These are phyloP conservation scores for Phymastichus coffea DNA, from an alignment of 1,140 invertebrate genomes.

Conservation along the genomic window DNA sequence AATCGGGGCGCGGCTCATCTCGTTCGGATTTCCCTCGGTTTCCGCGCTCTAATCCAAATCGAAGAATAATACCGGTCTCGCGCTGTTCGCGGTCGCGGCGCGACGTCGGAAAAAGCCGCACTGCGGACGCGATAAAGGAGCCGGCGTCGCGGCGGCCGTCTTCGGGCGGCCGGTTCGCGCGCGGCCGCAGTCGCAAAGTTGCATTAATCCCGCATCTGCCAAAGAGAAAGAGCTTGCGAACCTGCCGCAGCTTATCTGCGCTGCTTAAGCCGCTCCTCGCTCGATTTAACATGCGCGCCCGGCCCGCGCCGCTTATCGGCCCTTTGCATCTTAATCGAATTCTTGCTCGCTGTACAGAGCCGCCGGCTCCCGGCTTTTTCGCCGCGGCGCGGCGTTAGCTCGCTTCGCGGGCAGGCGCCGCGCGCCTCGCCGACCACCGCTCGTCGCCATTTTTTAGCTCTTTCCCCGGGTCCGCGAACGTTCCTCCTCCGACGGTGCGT, in stretches of 20 bases:
- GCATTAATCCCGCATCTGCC: constrained; percentile 14
- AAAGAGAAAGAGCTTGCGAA: neutral
- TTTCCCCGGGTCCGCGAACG: too few relatives aligned
- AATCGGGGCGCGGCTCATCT: neutral
- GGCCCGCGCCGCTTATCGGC: constrained; percentile 9
- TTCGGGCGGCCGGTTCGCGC: neutral
- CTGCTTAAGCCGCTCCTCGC: constrained; percentile 10
- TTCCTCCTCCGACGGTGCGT: too few relatives aligned
- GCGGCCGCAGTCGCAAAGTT: neutral
- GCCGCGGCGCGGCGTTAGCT: neutral
- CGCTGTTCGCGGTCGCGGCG: neutral
- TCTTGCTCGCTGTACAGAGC: constrained; percentile 5
- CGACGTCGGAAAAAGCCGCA: constrained; percentile 5
- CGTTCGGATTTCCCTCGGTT: neutral
- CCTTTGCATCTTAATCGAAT: constrained; percentile 26
- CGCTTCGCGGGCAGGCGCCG: too few relatives aligned
- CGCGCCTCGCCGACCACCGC: too few relatives aligned
- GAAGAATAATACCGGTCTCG: constrained; percentile 28
- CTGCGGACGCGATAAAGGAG: neutral
- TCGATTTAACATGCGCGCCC: constrained; percentile 22
- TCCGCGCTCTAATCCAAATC: constrained; percentile 25
- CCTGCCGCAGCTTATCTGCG: neutral
- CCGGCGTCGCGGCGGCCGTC: neutral
- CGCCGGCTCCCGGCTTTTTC: neutral
- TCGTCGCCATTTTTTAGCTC: too few relatives aligned